These are phyloP conservation scores for Urocolius indicus DNA, from an alignment of 2,113 vertebrate species.

Conservation along the genomic window DNA sequence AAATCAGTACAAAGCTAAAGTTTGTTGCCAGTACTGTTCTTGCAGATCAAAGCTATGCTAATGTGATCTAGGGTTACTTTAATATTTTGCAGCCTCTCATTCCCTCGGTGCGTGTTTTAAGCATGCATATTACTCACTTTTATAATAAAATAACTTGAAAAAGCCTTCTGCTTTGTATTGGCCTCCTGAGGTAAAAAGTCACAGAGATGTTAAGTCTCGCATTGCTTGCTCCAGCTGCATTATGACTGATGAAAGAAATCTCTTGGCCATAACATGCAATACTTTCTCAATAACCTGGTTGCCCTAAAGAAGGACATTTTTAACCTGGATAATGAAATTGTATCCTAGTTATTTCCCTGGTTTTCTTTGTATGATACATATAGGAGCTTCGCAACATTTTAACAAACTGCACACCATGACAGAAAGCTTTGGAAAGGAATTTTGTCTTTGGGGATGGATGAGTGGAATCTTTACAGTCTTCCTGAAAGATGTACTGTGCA, in stretches of 20 bases:
- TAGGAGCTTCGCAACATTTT: not conserved
- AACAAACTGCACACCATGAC: not conserved
- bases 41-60: constrained; percentile 55
- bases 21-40: constrained; percentile 12
- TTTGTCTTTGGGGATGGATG: not conserved
- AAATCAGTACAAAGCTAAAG: not conserved
- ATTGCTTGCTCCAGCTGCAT: constrained; percentile 5
- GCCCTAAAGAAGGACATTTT: constrained; percentile 3
- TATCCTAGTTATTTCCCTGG: not conserved
- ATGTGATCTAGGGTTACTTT: constrained; percentile 32
- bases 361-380: not conserved
- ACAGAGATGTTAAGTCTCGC: not conserved
- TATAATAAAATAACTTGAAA: constrained; percentile 1
- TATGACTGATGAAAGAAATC: constrained; percentile 1
- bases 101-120: not conserved
- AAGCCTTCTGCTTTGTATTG: constrained; percentile 13
- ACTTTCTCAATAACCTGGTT: not conserved
- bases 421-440: not conserved
- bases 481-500: not conserved
- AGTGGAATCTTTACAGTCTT: not conserved
- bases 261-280: not conserved
- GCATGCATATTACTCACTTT: not conserved
- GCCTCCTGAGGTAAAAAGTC: constrained; percentile 27
- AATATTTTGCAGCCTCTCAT: constrained; percentile 28
- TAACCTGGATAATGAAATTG: not conserved